Conservation (phyloP, 1,140 invertebrate genomes). For the Drosophila pruinosa region DNA sequence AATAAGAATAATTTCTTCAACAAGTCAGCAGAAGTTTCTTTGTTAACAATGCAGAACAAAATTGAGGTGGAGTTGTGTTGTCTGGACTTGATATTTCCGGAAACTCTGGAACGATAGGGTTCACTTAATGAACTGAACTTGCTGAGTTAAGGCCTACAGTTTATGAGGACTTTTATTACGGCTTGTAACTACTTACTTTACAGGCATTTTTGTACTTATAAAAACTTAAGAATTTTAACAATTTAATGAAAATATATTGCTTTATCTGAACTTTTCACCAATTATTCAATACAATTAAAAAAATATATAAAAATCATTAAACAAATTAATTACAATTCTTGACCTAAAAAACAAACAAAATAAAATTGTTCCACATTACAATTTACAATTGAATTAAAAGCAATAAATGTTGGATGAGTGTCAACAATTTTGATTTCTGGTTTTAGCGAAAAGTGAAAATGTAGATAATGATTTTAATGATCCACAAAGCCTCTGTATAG, state of each 20-base stretch:
- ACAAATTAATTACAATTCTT: background rate
- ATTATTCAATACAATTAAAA: too few relatives aligned
- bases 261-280: too few relatives aligned
- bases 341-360: background rate
- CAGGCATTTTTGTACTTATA: too few relatives aligned
- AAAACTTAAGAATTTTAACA: too few relatives aligned
- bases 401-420: background rate
- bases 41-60: background rate
- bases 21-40: slow-evolving; percentile 6
- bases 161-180: background rate
- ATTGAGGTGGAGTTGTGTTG: background rate
- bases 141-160: background rate
- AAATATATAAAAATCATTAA: too few relatives aligned
- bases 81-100: background rate
- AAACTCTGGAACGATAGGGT: background rate
- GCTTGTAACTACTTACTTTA: too few relatives aligned
- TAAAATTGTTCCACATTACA: too few relatives aligned
- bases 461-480: slow-evolving; percentile 40
- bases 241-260: too few relatives aligned
- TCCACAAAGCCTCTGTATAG: slow-evolving; percentile 6
- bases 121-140: background rate
- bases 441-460: slow-evolving; percentile 36
- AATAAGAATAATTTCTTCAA: slow-evolving; percentile 19
- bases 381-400: background rate
- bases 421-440: background rate